Conservation (phyloP, 2,113 vertebrate species). For the Sorex fumeus region DNA sequence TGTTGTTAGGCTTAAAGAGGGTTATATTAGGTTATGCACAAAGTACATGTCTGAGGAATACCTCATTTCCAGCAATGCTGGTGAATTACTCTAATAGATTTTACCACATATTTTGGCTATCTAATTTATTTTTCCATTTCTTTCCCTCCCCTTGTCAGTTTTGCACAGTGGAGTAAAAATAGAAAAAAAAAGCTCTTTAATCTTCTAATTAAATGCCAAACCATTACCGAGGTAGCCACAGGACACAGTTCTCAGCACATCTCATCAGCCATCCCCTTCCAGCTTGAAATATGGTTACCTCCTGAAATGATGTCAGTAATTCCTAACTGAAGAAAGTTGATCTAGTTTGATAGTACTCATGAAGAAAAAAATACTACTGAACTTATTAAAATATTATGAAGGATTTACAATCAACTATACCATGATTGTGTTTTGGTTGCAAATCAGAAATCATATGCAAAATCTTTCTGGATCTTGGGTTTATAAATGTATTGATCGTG, state of each 20-base stretch:
- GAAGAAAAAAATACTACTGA: constrained; percentile 46
- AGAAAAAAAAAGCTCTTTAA: constrained; percentile 71
- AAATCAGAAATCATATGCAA: constrained; percentile 35
- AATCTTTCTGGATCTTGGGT: background rate
- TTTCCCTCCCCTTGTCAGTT: constrained; percentile 26
- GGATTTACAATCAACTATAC: constrained; percentile 11
- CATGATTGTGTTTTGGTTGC: constrained; percentile 58
- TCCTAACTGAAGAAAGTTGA: constrained; percentile 72
- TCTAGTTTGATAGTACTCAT: constrained; percentile 60
- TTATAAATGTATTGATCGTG: background rate
- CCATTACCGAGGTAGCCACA: constrained; percentile 76
- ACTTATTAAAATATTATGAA: background rate
- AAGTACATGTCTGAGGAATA: constrained; percentile 48
- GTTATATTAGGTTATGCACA: constrained; percentile 40
- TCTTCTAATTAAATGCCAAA: constrained; percentile 79
- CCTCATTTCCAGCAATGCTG: constrained; percentile 55
- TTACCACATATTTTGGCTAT: constrained; percentile 18
- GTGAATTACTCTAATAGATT: constrained; percentile 42
- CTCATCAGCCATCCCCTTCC: constrained; percentile 73
- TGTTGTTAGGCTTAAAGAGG: background rate
- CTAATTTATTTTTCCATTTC: constrained; percentile 37
- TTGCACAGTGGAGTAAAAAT: constrained; percentile 58
- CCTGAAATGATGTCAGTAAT: constrained; percentile 73
- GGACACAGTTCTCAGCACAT: constrained; percentile 74
- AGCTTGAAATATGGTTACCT: constrained; percentile 82